Percentiles rank a stretch among this genome's conserved stretches.
phyloP scores from a whole-genome alignment of 30 jellyfish, hydroid and myxozoan genomes.

The Cassiopea xamachana region DNA sequence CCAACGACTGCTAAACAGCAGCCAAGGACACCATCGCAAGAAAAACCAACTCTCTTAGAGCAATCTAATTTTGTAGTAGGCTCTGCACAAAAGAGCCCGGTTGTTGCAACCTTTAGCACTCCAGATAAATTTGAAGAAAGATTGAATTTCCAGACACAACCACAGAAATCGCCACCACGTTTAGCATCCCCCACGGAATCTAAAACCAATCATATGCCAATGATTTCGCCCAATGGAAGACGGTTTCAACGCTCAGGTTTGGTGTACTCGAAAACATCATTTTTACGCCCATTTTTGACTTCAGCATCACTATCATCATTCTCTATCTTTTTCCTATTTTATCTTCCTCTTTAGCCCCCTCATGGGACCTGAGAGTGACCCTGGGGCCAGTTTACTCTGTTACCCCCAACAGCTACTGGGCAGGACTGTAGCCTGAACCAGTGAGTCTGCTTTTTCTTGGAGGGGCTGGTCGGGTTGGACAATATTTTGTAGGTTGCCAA shows the following conservation, averaged over 20 bases:
- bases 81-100: slow-evolving; percentile 4
- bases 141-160: slow-evolving; percentile 7
- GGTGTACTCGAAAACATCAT: background rate
- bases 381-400: too few relatives aligned
- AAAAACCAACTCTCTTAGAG: slow-evolving; percentile 63
- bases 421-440: too few relatives aligned
- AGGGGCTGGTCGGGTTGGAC: too few relatives aligned
- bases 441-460: too few relatives aligned
- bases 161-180: slow-evolving; percentile 63
- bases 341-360: too few relatives aligned
- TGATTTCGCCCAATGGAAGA: slow-evolving; percentile 1
- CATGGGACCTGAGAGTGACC: too few relatives aligned
- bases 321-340: too few relatives aligned
- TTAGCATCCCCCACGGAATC: slow-evolving; percentile 67
- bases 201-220: slow-evolving; percentile 4
- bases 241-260: slow-evolving; percentile 53
- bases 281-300: too few relatives aligned
- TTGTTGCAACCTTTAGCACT: slow-evolving; percentile 19
- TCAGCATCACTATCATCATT: too few relatives aligned
- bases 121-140: slow-evolving; percentile 45
- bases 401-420: too few relatives aligned
- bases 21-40: slow-evolving; percentile 46
- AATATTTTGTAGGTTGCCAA: too few relatives aligned
- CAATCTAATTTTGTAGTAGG: slow-evolving; percentile 43
- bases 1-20: slow-evolving; percentile 17